Percentiles rank a stretch among this genome's conserved stretches.
Conservation (phyloP, 2,888 invertebrate species). For the Eupithecia tripunctaria region DNA sequence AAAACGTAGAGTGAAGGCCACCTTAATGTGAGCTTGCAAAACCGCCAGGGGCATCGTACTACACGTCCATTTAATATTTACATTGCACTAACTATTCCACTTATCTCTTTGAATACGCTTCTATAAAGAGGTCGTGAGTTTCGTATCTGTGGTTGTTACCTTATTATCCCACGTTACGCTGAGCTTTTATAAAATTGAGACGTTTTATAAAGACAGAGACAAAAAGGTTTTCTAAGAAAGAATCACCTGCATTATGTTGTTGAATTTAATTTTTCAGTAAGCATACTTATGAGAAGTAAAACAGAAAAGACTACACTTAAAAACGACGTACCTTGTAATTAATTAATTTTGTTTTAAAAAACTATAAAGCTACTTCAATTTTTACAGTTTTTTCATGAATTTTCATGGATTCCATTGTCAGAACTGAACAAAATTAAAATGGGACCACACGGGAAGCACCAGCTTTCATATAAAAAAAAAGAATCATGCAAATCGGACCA, state of each 20-base stretch:
- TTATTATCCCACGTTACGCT: slow-evolving; percentile 13
- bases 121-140: slow-evolving; percentile 25
- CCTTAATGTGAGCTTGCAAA: slow-evolving; percentile 69
- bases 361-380: too few species aligned
- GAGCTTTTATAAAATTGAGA: slow-evolving; percentile 9
- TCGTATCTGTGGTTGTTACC: slow-evolving; percentile 9
- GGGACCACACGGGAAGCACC: too few species aligned
- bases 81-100: slow-evolving; percentile 33
- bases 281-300: neutral
- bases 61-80: slow-evolving; percentile 39
- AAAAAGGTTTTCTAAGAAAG: neutral
- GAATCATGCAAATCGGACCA: too few species aligned
- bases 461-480: too few species aligned
- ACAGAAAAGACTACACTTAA: neutral
- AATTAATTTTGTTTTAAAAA: too few species aligned
- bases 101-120: slow-evolving; percentile 28
- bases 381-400: too few species aligned
- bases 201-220: slow-evolving; percentile 1
- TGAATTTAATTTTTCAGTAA: neutral
- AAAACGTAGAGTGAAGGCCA: slow-evolving; percentile 61
- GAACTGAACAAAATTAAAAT: too few species aligned
- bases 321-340: neutral
- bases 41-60: slow-evolving; percentile 54
- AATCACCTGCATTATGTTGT: neutral
- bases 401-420: too few species aligned